phyloP scores from a whole-genome alignment of 2,113 vertebrate species.

The Psittacara wagleri region DNA sequence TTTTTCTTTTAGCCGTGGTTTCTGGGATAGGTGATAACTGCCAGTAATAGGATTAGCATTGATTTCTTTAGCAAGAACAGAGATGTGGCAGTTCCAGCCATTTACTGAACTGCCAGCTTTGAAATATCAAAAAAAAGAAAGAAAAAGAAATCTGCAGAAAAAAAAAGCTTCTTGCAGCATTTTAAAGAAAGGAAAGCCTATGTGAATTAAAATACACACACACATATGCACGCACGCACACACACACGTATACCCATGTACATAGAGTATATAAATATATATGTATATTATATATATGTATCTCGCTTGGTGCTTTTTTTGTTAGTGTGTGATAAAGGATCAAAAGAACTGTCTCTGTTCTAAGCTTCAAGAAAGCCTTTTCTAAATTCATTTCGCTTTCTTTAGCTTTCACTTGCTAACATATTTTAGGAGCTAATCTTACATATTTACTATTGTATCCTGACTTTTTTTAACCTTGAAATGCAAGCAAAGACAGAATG shows the following conservation, averaged over 20 bases:
- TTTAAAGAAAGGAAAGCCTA: slow-evolving; percentile 90
- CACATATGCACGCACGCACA: not conserved
- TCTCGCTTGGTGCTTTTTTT: slow-evolving; percentile 78
- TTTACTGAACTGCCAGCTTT: slow-evolving; percentile 99
- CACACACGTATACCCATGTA: not conserved
- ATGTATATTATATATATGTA: slow-evolving; percentile 69
- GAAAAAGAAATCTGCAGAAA: slow-evolving; percentile 77
- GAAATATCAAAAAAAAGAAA: slow-evolving; percentile 98
- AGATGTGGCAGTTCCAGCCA: slow-evolving; percentile 99
- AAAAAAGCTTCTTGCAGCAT: slow-evolving; percentile 85
- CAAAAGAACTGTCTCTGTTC: slow-evolving; percentile 88
- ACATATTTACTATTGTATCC: slow-evolving; percentile 83
- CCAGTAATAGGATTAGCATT: slow-evolving; percentile 99
- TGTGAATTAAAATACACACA: slow-evolving; percentile 77
- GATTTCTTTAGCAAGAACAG: slow-evolving; percentile 99
- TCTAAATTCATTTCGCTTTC: slow-evolving; percentile 82
- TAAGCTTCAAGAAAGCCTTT: slow-evolving; percentile 91
- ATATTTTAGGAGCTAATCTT: slow-evolving; percentile 87
- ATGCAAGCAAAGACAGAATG: slow-evolving; percentile 80
- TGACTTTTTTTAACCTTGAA: slow-evolving; percentile 93
- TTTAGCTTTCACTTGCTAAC: slow-evolving; percentile 78
- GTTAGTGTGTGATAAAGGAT: slow-evolving; percentile 89
- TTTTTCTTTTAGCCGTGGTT: slow-evolving; percentile 89
- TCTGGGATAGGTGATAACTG: slow-evolving; percentile 99
- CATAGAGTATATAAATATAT: slow-evolving; percentile 70